A percentile compares a stretch with the other conserved stretches of the same genome.
phyloP scores from a whole-genome alignment of 2,797 vertebrate genomes.

The Chaenodraco wilsoni region DNA sequence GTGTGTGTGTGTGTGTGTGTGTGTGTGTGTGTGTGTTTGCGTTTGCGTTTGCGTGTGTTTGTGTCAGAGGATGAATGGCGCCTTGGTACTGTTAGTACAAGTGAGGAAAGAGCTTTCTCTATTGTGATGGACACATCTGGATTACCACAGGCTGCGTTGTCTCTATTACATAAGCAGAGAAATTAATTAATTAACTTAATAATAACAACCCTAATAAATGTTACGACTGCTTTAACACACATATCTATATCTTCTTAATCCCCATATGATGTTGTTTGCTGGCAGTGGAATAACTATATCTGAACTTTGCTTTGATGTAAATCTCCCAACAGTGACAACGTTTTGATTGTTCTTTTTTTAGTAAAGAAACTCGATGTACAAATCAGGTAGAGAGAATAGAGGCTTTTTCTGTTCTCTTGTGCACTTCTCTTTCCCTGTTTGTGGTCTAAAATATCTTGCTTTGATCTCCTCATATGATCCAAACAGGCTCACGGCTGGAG shows the following conservation, averaged over 20 bases:
- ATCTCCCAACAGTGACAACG: not conserved
- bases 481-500: constrained; percentile 74
- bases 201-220: not conserved
- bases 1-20: constrained; percentile 21
- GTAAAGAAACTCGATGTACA: constrained; percentile 30
- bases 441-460: constrained; percentile 73
- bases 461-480: constrained; percentile 82
- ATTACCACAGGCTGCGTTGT: constrained; percentile 70
- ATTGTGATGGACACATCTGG: constrained; percentile 60
- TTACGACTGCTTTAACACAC: not conserved
- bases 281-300: not conserved
- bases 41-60: constrained; percentile 13
- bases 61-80: constrained; percentile 62
- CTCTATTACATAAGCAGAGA: constrained; percentile 10
- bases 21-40: constrained; percentile 5
- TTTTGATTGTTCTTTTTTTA: not conserved
- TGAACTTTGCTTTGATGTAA: constrained; percentile 31
- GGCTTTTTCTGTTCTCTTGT: constrained; percentile 53
- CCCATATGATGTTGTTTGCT: not conserved
- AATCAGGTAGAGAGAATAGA: constrained; percentile 72
- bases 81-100: constrained; percentile 73
- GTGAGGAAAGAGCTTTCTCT: constrained; percentile 56
- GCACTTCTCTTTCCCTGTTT: constrained; percentile 55
- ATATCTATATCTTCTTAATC: not conserved
- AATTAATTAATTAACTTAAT: constrained; percentile 18